Conservation (phyloP, 2,888 invertebrate genomes). For the Eilema griseolum region DNA sequence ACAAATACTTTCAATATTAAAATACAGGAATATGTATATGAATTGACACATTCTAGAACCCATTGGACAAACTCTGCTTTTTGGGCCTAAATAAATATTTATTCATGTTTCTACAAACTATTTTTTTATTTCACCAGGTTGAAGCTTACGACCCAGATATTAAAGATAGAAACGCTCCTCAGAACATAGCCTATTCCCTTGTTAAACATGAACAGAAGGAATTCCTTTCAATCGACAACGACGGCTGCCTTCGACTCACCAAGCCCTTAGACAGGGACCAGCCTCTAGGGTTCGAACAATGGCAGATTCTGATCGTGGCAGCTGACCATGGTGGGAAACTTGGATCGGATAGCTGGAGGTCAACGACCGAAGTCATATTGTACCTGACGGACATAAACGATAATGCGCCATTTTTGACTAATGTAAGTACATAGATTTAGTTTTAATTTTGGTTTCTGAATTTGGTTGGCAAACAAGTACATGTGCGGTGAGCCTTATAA, state of each 20-base stretch:
- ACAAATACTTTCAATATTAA: background rate
- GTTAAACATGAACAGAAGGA: conserved; percentile 91
- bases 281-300: conserved; percentile 93
- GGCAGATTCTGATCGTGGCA: conserved; percentile 92
- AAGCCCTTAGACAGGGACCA: conserved; percentile 96
- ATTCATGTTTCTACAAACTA: background rate
- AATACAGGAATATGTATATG: background rate
- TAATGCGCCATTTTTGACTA: conserved; percentile 95
- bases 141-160: conserved; percentile 96
- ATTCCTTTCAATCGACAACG: conserved; percentile 90
- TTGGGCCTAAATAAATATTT: background rate
- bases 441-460: background rate
- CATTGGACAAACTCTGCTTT: background rate
- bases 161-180: conserved; percentile 90
- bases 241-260: conserved; percentile 91
- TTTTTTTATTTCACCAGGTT: conserved; percentile 69
- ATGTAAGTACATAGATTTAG: conserved; percentile 80
- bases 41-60: no score
- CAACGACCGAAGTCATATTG: conserved; percentile 90
- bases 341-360: conserved; percentile 87
- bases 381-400: conserved; percentile 95
- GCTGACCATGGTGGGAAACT: conserved; percentile 90
- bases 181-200: conserved; percentile 92
- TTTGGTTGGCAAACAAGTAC: background rate
- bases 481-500: background rate